These are phyloP conservation scores for Phaethon lepturus DNA, from an alignment of 2,113 vertebrate genomes.

Conservation along the genomic window DNA sequence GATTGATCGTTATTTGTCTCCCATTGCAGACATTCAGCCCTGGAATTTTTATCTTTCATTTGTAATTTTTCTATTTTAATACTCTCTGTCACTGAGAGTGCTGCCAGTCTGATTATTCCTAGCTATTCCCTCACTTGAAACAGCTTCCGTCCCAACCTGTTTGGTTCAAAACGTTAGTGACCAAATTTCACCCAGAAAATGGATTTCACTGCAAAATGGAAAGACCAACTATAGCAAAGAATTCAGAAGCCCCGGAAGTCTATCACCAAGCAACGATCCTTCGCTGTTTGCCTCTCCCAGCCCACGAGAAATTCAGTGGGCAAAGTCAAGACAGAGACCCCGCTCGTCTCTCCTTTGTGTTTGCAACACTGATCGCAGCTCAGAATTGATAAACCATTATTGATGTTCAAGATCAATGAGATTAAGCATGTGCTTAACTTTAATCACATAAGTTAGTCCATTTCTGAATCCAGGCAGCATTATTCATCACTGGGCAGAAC, in stretches of 20 bases:
- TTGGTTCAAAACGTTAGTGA: neutral
- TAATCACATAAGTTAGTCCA: conserved; percentile 53
- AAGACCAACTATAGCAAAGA: neutral
- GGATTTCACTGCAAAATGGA: neutral
- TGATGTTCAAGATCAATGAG: conserved; percentile 49
- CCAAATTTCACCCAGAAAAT: neutral
- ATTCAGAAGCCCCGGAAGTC: neutral
- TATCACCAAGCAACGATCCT: neutral
- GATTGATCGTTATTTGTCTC: conserved; percentile 45
- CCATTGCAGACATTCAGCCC: neutral
- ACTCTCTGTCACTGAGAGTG: neutral
- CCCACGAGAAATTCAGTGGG: neutral
- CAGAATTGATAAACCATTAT: conserved; percentile 45
- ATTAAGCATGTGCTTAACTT: conserved; percentile 64
- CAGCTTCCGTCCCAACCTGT: neutral
- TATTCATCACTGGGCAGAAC: conserved; percentile 4
- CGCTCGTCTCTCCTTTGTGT: neutral
- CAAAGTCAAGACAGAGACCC: conserved; percentile 1
- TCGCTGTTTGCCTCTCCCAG: neutral
- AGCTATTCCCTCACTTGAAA: neutral
- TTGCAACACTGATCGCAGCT: conserved; percentile 2
- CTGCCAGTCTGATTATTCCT: neutral
- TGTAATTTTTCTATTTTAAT: conserved; percentile 25
- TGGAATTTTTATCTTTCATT: conserved; percentile 22
- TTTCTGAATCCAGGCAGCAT: conserved; percentile 20